Base-by-base conservation (phyloP, 1,140 invertebrate genomes). In the Drosophila persimilis region DNA sequence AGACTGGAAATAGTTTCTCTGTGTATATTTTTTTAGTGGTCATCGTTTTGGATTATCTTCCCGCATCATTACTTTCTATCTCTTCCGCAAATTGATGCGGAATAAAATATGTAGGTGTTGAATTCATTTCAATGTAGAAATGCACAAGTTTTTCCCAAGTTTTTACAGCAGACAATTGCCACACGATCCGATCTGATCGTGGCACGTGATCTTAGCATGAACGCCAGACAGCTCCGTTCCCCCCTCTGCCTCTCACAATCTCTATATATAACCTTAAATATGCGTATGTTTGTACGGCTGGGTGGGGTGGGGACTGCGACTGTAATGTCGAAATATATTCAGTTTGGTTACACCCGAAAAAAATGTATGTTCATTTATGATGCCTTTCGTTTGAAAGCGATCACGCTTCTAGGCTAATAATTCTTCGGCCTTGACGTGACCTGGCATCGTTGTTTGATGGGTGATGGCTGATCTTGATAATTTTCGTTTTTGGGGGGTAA, bases 351-450 rank as follows among this genome's bases (percentile, higher is more conserved):
- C 80, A 81, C 63, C 54, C 45, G 13, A 86, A 74, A 74, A 76
- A 78, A 75, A 15, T 60, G 20, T 58, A 22, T 58, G 17, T 39
- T 26, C 52, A 44, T 41, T 44, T 43, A 62, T 57, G 52, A 73
- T 52, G 66, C 59, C 41, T 77, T 61, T 69, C 46, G 55, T 64
- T 67, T 60, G 44, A 57, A 45, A 50, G 48, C 41, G 46, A 75
- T 75, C 73, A 76, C 72, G 73, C 72, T 48, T 76, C 52, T 76
- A 61, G 72, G 24, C 72, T 75, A 76, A 76, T 76, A 64, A 76
- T 86, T 61, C 41, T 65, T 41, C 61, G 78, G 74, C 83, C 83
- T 86, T 86, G 81, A 57, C 77, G 69, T 86, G 73, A 77, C 73
- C 80, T 65, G 67, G 61, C 69, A 50, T 47, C 62, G 47, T n/a